These are phyloP conservation scores for Bubalus kerabau DNA, from an alignment of 2,113 vertebrate species.

Conservation along the genomic window DNA sequence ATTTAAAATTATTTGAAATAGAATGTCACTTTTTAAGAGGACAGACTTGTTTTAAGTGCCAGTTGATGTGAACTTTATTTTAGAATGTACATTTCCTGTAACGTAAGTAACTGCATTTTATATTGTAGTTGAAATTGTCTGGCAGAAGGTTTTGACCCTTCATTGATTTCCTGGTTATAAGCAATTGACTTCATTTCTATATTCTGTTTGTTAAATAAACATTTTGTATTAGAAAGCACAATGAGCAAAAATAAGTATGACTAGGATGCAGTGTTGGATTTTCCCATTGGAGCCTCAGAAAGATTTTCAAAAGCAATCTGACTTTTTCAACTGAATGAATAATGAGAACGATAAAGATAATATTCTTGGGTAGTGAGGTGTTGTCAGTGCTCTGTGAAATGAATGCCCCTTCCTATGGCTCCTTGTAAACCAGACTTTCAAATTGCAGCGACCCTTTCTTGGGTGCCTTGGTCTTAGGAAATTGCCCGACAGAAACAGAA, in stretches of 20 bases:
- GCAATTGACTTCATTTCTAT: background rate
- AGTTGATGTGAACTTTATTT: background rate
- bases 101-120: background rate
- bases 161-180: background rate
- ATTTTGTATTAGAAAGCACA: constrained; percentile 2
- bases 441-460: background rate
- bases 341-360: background rate
- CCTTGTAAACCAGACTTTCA: background rate
- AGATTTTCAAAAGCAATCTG: background rate
- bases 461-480: background rate
- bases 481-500: background rate
- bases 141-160: background rate
- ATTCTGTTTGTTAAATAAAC: background rate
- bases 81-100: background rate
- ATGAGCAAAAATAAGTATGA: background rate
- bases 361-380: background rate
- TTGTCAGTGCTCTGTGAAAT: background rate
- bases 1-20: background rate
- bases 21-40: background rate
- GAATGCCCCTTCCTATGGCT: background rate
- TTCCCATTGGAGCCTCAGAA: background rate
- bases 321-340: background rate
- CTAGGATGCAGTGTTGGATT: background rate
- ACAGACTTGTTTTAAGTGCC: background rate
- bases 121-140: accelerated